Conservation (phyloP, 2,113 vertebrate species). For the Cacatua alba region DNA sequence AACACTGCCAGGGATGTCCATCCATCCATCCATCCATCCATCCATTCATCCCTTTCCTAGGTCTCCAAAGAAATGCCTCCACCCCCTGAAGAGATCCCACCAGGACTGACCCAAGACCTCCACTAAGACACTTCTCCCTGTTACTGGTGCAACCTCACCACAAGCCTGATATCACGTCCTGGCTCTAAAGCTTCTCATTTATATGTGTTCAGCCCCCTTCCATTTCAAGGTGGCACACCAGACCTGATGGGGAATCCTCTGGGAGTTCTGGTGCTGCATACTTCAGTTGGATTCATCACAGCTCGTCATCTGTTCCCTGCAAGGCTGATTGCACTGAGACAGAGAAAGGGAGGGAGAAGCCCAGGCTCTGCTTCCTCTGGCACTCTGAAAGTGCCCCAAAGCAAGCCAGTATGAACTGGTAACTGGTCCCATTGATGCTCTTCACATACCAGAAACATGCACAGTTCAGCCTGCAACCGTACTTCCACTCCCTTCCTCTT, state of each 20-base stretch:
- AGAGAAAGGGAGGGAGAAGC: neutral
- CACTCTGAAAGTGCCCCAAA: neutral
- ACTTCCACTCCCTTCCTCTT: neutral
- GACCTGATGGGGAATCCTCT: neutral
- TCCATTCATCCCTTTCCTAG: neutral
- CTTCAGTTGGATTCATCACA: neutral
- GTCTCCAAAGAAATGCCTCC: neutral
- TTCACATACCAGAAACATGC: rapidly evolving
- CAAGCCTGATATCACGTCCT: neutral
- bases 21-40: neutral
- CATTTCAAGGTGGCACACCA: neutral
- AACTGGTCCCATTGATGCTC: neutral
- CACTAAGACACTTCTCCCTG: neutral
- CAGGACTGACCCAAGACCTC: neutral
- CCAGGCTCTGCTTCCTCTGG: neutral
- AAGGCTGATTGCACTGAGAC: neutral
- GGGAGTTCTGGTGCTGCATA: neutral
- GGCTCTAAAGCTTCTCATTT: neutral
- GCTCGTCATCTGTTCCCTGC: neutral
- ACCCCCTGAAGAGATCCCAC: neutral
- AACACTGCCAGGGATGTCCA: neutral
- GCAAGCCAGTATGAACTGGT: neutral
- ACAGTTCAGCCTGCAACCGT: neutral
- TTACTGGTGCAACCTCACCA: neutral
- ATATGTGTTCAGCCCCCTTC: too few relatives aligned